Base-by-base conservation (phyloP, 2,797 vertebrate species). In the Poeciliopsis gracilis region DNA sequence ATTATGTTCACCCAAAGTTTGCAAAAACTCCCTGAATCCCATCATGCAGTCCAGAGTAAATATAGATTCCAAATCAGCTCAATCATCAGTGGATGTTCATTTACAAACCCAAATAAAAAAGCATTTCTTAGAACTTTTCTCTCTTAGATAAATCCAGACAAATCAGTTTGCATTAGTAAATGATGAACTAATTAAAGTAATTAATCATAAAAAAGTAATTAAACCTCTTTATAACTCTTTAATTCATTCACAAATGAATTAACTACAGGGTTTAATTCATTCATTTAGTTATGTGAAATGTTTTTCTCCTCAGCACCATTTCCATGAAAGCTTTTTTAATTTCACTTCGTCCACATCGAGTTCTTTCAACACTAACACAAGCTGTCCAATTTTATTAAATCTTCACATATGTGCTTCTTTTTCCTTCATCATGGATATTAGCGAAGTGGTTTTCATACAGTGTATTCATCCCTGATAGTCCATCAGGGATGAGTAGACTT, bases 401-500 rank as follows among this genome's bases (percentile, higher is more conserved):
- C 1, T 69, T 71, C 6, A 61, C 4, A 28, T 71, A 80, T 47
- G n/a, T 57, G 3, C 78, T 80, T 57, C 57, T 59, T 28, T 59
- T 59, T 59, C 13, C n/a, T 28, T 59, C 57, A 59, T 28, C 13
- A 2, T 59, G 57, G 13, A 59, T 59, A 12, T 59, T 30, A 59
- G 28, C 13, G 28, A 15, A 30, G 57, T 59, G 12, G 12, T 59
- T 18, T 59, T 59, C n/a, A 55, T 11, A 25, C 25, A 55, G 53
- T n/a, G 53, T 12, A 18, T 47, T 47, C 46, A 47, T 47, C 15
- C 57, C n/a, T 59, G 57, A 51, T 20, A 53, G 23, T 59, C 55
- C 59, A 61, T 10, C 28, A 61, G 30, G 9, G 59, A 36, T 33
- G 59, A 36, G 30, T 36, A 63, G 15, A 36, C 28, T 30, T 59